Evolutionary conservation across 1,140 invertebrate species (phyloP), one percentile per base, ranked within the genome.

Genomic region (Cheumatopsyche charites): DNA sequence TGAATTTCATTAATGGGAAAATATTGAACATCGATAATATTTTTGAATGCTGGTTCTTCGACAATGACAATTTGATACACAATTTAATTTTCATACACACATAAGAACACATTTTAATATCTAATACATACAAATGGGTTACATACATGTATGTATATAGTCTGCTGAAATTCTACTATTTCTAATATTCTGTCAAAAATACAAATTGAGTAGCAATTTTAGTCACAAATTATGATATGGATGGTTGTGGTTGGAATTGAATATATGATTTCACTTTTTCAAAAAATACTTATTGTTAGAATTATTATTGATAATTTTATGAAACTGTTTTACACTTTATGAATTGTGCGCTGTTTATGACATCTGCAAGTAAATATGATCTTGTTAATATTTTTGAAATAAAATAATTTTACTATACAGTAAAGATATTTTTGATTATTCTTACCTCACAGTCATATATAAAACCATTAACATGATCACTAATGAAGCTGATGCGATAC

Each of bases 331-430:
- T 70, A 76, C 11, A 76, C 75, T 70, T 76, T 76, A 68, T 76
- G 75, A 36, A 76, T 70, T 41, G 72, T 69, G 17, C 75, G 68
- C 29, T 71, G 58, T 41, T 76, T 73, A 26, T 73, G 71, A 36
- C 65, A 76, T 62, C 69, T 71, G 65, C 43, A 71, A 74, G n/a
- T 26, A 21, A 2, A 19, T 7, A 63, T 63, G 36, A 63, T 4
- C 19, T 62, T 63, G 11, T 42, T 9, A 63, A 41, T 11, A 41
- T 3, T n/a, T n/a, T 3, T n/a, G 4, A 47, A 47, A 47, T n/a
- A 47, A 17, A 47, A 17, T 47, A 47, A n/a, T 47, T 47, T 17
- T 13, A 4, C 41, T 13, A 42, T 13, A 7, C 41, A 7, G 41
- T 2, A 45, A n/a, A 45, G 13, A n/a, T 4, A 45, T 45, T 15